Evolutionary conservation across 2,797 vertebrate genomes (phyloP), one percentile per base, ranked within the genome.

Genomic region (Lophius americanus): DNA sequence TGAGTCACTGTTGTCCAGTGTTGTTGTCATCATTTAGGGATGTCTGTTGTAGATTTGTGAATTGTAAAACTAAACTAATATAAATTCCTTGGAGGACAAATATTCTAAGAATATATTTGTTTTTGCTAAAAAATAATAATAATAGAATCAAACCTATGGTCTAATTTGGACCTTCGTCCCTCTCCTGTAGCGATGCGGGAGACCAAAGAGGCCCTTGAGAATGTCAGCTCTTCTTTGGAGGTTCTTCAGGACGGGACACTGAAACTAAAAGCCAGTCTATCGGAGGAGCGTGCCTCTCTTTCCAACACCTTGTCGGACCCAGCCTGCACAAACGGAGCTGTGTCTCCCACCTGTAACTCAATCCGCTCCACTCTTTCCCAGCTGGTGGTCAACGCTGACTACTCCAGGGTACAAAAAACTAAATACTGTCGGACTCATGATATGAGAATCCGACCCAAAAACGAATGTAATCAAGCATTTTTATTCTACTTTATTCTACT

Each of bases 181-280:
- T 62, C 41, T 12, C 32, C 70, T 68, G 1, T 69, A 99, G 98
- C 93, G 32, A 96, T 99, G 92, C 91, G 89, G 71, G 94, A 95
- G 82, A 95, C 95, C 0, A 96, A 94, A 78, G 94, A 95, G 78
- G 92, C 95, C 0, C 83, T 99, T 64, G 93, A 96, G 88, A 94
- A 88, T 0, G 79, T 96, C 78, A 95, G 91, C 38, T 88, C 88
- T 2, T 95, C 94, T 0, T 70, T 96, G 62, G 94, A 95, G 78
- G 92, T 91, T 49, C 89, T 98, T 68, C 93, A 94, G 54, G 94
- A 96, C 0, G 94, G 93, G 9, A 92, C 93, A 0, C 76, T 75
- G 1, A 91, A 67, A 14, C 94, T 99, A 35, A 90, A 90, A 62
- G 64, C 58, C 72, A 94, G 92, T 71, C 80, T 99, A 68, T 85